Conservation (phyloP, 2,113 vertebrate species). For the Telmatochromis brichardi region DNA sequence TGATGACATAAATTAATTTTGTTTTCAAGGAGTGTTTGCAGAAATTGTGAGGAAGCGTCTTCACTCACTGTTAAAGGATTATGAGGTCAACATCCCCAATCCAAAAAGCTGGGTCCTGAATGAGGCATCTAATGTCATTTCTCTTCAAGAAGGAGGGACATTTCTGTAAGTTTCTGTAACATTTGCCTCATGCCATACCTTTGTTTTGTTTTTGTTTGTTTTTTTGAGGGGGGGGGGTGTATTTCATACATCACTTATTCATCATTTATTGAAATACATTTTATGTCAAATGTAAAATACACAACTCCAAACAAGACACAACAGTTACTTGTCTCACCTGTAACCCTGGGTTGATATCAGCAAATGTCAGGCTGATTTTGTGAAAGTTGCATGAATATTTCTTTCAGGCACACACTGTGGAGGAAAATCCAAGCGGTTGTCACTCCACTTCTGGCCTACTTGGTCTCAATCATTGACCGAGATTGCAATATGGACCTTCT, state of each 20-base stretch:
- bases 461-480: slow-evolving; percentile 14
- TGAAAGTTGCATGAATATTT: neutral
- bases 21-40: slow-evolving; percentile 4
- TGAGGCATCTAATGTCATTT: slow-evolving; percentile 6
- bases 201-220: neutral
- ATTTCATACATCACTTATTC: neutral
- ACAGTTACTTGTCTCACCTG: neutral
- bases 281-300: neutral
- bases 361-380: neutral
- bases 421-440: slow-evolving; percentile 25
- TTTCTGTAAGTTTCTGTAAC: neutral
- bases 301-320: neutral
- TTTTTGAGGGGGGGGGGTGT: neutral
- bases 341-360: neutral
- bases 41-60: slow-evolving; percentile 1
- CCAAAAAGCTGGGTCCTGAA: slow-evolving; percentile 12
- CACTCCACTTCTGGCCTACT: slow-evolving; percentile 12
- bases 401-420: slow-evolving; percentile 18
- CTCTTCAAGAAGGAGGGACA: slow-evolving; percentile 30
- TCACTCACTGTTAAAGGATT: neutral
- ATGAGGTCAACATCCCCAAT: neutral
- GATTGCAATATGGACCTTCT: slow-evolving; percentile 14
- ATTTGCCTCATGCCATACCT: neutral
- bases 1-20: neutral
- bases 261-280: neutral